Conservation (phyloP, 2,888 invertebrate genomes). For the Himalopsyche japonica region DNA sequence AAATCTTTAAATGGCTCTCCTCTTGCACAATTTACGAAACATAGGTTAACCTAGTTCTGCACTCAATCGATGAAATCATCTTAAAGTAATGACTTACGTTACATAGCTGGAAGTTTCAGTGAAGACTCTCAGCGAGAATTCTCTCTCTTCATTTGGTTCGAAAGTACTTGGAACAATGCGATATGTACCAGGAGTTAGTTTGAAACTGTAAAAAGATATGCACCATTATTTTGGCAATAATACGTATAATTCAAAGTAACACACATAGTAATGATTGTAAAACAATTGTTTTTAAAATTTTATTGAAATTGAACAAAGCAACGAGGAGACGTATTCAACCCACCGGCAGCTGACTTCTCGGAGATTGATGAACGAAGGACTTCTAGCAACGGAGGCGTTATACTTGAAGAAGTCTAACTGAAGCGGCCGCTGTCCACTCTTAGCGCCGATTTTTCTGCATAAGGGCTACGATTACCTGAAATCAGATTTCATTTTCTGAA, state of each 20-base stretch:
- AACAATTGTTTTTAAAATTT: too few species aligned
- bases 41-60: too few species aligned
- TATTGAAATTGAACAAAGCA: too few species aligned
- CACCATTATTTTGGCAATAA: too few species aligned
- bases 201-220: slow-evolving; percentile 70
- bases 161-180: slow-evolving; percentile 96
- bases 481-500: neutral
- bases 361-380: slow-evolving; percentile 93
- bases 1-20: too few species aligned
- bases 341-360: slow-evolving; percentile 80
- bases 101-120: slow-evolving; percentile 87
- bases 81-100: slow-evolving; percentile 66
- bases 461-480: slow-evolving; percentile 76
- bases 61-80: too few species aligned
- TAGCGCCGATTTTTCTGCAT: slow-evolving; percentile 96
- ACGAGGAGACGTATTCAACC: neutral
- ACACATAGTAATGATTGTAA: too few species aligned
- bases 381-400: slow-evolving; percentile 87
- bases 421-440: slow-evolving; percentile 66
- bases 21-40: too few species aligned
- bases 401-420: slow-evolving; percentile 93
- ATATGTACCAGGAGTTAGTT: slow-evolving; percentile 91
- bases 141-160: slow-evolving; percentile 94
- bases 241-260: too few species aligned
- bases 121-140: slow-evolving; percentile 93